Evolutionary conservation across 2,797 vertebrate species (phyloP).

Genomic region (Dryobates pubescens): DNA sequence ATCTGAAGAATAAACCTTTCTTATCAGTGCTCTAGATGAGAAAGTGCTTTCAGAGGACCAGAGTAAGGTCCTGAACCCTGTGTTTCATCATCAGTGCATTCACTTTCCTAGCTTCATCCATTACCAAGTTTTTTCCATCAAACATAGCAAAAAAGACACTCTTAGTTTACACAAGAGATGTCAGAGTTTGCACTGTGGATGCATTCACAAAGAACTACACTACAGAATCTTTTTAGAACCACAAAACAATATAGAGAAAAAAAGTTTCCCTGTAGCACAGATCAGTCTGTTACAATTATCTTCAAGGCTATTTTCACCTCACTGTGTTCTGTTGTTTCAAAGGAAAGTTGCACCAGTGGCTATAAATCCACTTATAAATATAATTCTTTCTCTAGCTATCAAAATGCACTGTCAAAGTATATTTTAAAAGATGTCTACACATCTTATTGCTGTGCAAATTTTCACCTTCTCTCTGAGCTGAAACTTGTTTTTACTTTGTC

Average conservation of each 20-base stretch:
- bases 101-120: not conserved
- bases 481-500: not conserved
- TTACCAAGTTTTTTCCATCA: not conserved
- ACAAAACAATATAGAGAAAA: not conserved
- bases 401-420: not conserved
- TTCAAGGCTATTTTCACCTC: not conserved
- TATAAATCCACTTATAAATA: not conserved
- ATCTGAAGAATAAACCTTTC: not conserved
- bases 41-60: not conserved
- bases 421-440: not conserved
- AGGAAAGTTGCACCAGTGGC: not conserved
- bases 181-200: not conserved
- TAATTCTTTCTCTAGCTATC: not conserved
- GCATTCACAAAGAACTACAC: not conserved
- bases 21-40: not conserved
- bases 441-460: not conserved
- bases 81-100: not conserved
- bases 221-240: not conserved
- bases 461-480: rapidly evolving
- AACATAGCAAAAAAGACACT: not conserved
- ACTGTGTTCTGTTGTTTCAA: not conserved
- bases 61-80: not conserved
- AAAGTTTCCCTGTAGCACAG: not conserved
- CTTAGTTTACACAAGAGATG: not conserved
- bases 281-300: not conserved